Conservation (phyloP, 64 coral and sea anemone species). For the Dendrophyllia cribrosa region DNA sequence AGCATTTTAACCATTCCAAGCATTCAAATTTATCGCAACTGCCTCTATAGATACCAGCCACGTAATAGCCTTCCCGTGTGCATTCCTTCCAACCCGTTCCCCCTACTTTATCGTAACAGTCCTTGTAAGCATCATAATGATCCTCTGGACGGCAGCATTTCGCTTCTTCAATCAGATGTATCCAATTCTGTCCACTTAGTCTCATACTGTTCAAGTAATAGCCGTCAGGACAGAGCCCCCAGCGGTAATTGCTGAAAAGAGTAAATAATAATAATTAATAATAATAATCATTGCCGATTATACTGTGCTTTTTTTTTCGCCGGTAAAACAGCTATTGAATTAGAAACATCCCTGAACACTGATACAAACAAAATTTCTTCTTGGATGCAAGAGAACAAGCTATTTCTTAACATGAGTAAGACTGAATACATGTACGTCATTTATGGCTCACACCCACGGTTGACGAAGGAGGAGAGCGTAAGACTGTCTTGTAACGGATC, state of each 20-base stretch:
- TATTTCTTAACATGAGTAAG: no score
- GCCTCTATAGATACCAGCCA: constrained; percentile 30
- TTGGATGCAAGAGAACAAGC: no score
- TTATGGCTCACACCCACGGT: no score
- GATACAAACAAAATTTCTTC: no score
- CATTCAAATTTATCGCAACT: neutral
- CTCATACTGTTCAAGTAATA: constrained; percentile 3
- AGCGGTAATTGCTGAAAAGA: neutral
- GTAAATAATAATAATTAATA: neutral
- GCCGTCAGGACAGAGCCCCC: constrained; percentile 3
- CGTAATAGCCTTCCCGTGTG: constrained; percentile 6
- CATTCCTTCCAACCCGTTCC: constrained; percentile 27
- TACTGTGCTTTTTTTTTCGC: no score
- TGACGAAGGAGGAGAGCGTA: no score
- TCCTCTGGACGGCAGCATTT: neutral
- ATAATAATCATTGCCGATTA: neutral
- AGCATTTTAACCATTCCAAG: constrained; percentile 17
- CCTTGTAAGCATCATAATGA: neutral
- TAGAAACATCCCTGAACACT: no score
- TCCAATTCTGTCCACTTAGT: neutral
- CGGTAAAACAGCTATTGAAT: no score
- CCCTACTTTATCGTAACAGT: constrained; percentile 45
- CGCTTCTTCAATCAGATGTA: neutral
- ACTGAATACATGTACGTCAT: no score
- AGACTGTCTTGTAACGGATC: no score